phyloP scores from a whole-genome alignment of 2,888 invertebrate species.

The Flabesymbios commensalis region DNA sequence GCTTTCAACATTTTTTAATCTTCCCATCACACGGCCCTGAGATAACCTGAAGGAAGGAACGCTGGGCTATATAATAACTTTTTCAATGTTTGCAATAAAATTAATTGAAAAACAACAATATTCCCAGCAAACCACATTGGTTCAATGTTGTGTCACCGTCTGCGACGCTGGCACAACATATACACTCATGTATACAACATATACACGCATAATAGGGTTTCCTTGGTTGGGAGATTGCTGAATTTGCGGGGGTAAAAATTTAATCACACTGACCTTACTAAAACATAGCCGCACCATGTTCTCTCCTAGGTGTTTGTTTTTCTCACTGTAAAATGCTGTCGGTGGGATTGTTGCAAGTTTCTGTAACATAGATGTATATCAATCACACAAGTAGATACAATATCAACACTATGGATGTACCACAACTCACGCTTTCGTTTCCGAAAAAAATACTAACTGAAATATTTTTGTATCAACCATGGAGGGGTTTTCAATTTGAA shows the following conservation, averaged over 20 bases:
- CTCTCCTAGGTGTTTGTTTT: slow-evolving; percentile 80
- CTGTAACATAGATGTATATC: slow-evolving; percentile 52
- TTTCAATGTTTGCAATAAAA: background rate
- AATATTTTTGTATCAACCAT: no score
- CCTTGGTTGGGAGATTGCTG: no score
- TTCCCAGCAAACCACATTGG: background rate
- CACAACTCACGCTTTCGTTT: no score
- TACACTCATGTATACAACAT: no score
- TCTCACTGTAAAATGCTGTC: slow-evolving; percentile 85
- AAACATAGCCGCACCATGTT: slow-evolving; percentile 91
- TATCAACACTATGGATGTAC: background rate
- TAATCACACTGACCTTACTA: slow-evolving; percentile 72
- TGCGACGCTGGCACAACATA: no score
- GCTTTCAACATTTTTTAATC: no score
- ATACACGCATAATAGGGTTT: no score
- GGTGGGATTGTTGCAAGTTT: slow-evolving; percentile 93
- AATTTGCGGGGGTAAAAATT: background rate
- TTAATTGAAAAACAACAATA: background rate
- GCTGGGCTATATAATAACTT: background rate
- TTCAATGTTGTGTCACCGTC: background rate
- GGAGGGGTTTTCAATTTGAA: no score
- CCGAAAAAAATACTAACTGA: no score
- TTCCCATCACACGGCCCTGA: no score
- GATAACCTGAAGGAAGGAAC: background rate
- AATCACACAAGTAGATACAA: no score